Evolutionary conservation across 23 tunicate species (phyloP).

Genomic region (Ciona savignyi): DNA sequence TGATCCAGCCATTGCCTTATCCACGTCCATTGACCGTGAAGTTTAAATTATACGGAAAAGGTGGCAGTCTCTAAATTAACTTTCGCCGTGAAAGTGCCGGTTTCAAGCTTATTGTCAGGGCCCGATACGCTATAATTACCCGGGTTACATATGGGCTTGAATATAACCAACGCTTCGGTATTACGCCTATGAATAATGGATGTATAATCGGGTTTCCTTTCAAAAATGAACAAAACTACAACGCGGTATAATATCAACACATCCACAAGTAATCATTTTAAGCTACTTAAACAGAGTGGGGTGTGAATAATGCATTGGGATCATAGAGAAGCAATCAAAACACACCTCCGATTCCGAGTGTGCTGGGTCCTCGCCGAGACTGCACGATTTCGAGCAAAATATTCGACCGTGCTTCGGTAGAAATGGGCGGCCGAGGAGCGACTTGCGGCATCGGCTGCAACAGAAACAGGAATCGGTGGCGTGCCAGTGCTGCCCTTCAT

Average conservation of each 20-base stretch:
- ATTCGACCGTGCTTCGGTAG: constrained; percentile 83
- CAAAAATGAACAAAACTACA: no score
- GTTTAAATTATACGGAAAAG: background rate
- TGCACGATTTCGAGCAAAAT: constrained; percentile 88
- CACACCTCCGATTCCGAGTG: constrained; percentile 76
- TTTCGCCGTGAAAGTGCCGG: background rate
- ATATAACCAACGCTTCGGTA: background rate
- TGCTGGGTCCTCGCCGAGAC: constrained; percentile 63
- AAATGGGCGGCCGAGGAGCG: constrained; percentile 83
- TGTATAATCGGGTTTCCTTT: background rate
- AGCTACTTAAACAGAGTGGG: background rate
- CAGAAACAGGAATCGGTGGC: constrained; percentile 91
- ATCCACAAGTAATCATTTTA: background rate
- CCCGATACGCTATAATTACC: background rate
- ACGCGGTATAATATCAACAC: no score
- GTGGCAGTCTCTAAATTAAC: background rate
- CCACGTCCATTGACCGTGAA: background rate
- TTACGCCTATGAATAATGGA: background rate
- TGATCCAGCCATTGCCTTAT: background rate
- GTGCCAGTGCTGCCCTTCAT: constrained; percentile 99
- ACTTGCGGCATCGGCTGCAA: constrained; percentile 65
- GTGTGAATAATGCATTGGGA: background rate
- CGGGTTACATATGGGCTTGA: background rate
- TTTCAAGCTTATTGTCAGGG: background rate
- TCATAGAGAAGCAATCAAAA: no score